These are phyloP conservation scores for Albula goreensis DNA, from an alignment of 2,113 vertebrate species.

Conservation along the genomic window DNA sequence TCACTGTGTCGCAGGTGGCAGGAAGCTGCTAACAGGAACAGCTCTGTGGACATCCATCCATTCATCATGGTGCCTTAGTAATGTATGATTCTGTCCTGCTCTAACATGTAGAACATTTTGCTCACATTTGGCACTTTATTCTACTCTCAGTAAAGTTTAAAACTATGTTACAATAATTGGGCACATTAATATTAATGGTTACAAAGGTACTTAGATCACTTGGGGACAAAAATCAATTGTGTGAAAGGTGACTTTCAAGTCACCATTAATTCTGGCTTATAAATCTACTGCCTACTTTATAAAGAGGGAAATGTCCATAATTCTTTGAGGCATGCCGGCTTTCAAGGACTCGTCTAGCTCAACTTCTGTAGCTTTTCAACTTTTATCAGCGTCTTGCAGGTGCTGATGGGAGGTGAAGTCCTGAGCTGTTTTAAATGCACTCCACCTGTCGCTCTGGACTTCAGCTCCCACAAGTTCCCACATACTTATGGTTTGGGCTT, in stretches of 20 bases:
- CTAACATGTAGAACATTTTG: background rate
- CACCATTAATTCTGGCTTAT: background rate
- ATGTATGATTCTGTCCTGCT: background rate
- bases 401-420: background rate
- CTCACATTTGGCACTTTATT: background rate
- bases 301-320: background rate
- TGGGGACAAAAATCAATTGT: background rate
- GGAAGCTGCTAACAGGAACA: background rate
- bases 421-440: background rate
- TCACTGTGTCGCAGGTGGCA: background rate
- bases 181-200: too few species aligned
- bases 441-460: background rate
- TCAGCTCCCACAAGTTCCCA: background rate
- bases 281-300: background rate
- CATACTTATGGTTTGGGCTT: background rate
- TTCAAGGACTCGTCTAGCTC: background rate
- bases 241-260: background rate
- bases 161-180: background rate
- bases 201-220: background rate
- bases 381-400: background rate
- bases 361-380: background rate
- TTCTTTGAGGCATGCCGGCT: background rate
- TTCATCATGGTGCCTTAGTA: background rate
- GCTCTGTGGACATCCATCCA: background rate
- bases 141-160: background rate